Evolutionary conservation across 2,113 vertebrate genomes (phyloP), one percentile per base, ranked within the genome.

Genomic region (Cathartes aura): DNA sequence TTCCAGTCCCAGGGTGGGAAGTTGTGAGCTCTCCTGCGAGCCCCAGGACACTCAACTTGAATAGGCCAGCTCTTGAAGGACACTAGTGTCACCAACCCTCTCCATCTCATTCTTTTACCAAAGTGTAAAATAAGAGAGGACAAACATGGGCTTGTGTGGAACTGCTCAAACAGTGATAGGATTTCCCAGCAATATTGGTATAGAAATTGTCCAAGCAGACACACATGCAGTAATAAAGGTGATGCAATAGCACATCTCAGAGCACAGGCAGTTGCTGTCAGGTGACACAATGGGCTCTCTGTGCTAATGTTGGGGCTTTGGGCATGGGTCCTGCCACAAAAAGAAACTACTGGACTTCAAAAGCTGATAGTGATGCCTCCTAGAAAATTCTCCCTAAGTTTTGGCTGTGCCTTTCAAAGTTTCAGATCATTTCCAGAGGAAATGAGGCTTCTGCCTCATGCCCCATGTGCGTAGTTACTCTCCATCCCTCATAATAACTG

Each of bases 381-480:
- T 79, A 52, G 34, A 82, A 62, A 71, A 40, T 53, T 79, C 12
- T 55, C 36, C 27, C 15, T 13, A 40, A 43, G 20, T 81, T 86
- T 59, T 74, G 20, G 13, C 42, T 11, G 20, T 43, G 26, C 30
- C 38, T 96, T 78, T 80, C 50, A 27, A 79, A 59, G 60, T 90
- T 95, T 93, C 73, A 45, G 66, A 53, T 56, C 3, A 13, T 76
- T 93, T 94, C 70, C 87, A 93, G 90, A 58, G 90, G 97, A 97
- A 97, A 91, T 85, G 60, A 97, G 58, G 62, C 66, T 96, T 87
- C 70, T 95, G 81, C 64, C 56, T 93, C 56, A 8, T 67, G 38
- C 79, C 62, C 36, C 63, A 43, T n/a, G 42, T 75, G 36, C 0
- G 0, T 85, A 88, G 78, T 75, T 86, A 45, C 24, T 56, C 74